phyloP scores from a whole-genome alignment of 2,113 vertebrate species.

The Morone saxatilis region DNA sequence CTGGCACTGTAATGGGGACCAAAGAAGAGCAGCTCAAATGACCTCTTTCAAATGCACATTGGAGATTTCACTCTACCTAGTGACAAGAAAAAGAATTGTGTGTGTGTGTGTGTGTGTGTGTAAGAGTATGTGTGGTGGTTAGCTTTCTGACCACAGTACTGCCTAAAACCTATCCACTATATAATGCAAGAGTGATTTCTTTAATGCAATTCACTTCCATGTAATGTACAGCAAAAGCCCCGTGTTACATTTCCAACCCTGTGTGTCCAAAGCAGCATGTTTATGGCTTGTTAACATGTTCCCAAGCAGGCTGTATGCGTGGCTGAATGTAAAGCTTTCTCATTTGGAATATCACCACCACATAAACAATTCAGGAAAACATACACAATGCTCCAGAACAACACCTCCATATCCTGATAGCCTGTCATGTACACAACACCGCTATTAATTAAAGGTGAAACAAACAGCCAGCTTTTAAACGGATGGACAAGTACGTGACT shows the following conservation, averaged over 20 bases:
- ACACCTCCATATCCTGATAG: conserved; percentile 18
- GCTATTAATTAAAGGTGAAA: conserved; percentile 43
- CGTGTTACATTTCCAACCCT: conserved; percentile 27
- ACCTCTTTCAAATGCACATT: conserved; percentile 66
- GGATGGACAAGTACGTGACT: conserved; percentile 28
- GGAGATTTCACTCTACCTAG: conserved; percentile 40
- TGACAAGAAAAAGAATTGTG: conserved; percentile 31
- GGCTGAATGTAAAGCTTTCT: conserved; percentile 46
- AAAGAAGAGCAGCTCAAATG: conserved; percentile 69
- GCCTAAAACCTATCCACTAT: conserved; percentile 30
- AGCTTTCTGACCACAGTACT: conserved; percentile 41
- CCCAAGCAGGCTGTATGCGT: conserved; percentile 1
- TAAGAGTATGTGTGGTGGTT: neutral
- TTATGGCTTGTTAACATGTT: conserved; percentile 54
- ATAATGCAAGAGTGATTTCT: conserved; percentile 46
- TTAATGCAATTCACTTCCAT: conserved; percentile 49
- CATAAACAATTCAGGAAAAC: conserved; percentile 34
- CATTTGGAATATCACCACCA: conserved; percentile 40
- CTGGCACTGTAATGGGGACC: conserved; percentile 61
- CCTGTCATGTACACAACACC: conserved; percentile 7
- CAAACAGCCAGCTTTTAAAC: conserved; percentile 15
- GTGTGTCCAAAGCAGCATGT: conserved; percentile 47
- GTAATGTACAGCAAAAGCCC: conserved; percentile 55
- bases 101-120: neutral
- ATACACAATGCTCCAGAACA: conserved; percentile 2